Conservation (phyloP, 2,113 vertebrate genomes). For the Pterocles orientalis region DNA sequence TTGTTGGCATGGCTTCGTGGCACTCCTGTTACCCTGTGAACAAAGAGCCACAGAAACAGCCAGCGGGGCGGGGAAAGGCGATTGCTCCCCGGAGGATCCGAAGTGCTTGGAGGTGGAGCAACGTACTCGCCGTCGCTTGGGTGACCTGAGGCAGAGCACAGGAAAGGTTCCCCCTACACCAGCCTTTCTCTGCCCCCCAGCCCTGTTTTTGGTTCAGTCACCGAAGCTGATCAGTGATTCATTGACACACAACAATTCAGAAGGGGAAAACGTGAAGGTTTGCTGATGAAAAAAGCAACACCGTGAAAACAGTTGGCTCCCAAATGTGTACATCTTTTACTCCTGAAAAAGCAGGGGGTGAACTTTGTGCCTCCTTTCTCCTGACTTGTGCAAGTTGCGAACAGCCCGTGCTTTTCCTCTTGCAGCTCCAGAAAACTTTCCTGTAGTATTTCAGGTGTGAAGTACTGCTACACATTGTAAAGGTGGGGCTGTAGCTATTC, state of each 20-base stretch:
- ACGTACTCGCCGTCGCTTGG: neutral
- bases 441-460: neutral
- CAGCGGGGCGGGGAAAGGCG: neutral
- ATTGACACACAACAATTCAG: neutral
- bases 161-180: neutral
- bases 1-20: fast-evolving
- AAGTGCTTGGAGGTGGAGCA: neutral
- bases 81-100: neutral
- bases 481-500: neutral
- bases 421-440: neutral
- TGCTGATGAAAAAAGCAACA: neutral
- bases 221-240: neutral
- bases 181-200: neutral
- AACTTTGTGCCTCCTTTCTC: constrained; percentile 6
- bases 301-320: neutral
- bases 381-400: neutral
- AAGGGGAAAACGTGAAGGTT: neutral
- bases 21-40: neutral
- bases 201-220: neutral
- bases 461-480: neutral
- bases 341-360: neutral
- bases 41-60: neutral
- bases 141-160: neutral
- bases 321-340: neutral
- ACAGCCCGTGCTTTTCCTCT: neutral